Conservation (phyloP, 2,888 invertebrate genomes). For the Agrochola circellaris region DNA sequence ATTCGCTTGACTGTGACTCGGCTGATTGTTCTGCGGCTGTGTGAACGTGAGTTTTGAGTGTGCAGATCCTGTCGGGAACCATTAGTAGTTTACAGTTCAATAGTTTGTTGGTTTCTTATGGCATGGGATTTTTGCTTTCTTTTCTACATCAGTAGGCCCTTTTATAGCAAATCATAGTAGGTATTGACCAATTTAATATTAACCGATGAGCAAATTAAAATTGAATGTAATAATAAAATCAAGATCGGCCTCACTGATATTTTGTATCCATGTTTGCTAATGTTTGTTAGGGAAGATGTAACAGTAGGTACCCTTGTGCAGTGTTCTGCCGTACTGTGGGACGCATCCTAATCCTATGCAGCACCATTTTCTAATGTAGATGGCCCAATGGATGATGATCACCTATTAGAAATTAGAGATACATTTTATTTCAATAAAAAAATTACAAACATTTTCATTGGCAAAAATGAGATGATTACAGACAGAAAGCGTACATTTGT, state of each 20-base stretch:
- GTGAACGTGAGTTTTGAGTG: conserved; percentile 42
- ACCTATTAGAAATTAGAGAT: background rate
- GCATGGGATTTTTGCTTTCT: conserved; percentile 34
- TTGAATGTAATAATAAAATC: background rate
- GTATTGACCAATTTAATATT: background rate
- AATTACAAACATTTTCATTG: background rate
- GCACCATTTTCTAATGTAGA: background rate
- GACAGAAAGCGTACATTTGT: background rate
- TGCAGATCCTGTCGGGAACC: conserved; percentile 62
- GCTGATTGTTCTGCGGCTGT: conserved; percentile 42
- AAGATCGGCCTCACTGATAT: background rate
- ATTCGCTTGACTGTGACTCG: conserved; percentile 43
- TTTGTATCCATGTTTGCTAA: background rate
- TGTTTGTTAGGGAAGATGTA: too few species aligned
- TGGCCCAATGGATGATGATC: background rate
- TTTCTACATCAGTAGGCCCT: conserved; percentile 25
- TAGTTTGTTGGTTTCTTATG: conserved; percentile 31
- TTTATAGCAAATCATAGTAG: background rate
- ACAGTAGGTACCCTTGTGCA: background rate
- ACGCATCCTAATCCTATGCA: background rate
- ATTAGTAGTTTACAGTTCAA: conserved; percentile 72
- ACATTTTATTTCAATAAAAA: background rate
- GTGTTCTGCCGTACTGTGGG: background rate
- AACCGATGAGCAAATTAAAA: background rate
- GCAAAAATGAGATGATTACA: background rate